Base-by-base conservation (phyloP, 2,888 invertebrate species). In the Hirtodrosophila confusa region DNA sequence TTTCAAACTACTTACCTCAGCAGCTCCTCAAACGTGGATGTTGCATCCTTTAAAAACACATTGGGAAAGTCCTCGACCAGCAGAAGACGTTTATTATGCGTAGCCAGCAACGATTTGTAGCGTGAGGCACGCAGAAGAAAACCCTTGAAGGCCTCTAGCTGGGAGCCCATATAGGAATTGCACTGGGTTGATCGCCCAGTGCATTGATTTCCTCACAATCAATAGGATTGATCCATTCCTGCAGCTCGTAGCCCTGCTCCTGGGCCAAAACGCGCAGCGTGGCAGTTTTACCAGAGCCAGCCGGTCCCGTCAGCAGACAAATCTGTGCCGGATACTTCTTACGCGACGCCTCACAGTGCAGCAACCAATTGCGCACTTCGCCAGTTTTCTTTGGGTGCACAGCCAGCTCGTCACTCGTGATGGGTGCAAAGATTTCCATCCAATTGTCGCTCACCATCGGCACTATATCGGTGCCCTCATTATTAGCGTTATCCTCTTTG, bases 31-130 rank as follows among this genome's bases (percentile, higher is more conserved):
- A 97, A 95, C 80, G 94, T 93, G 50, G 93, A 93, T 57, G 93
- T 90, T 17, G 95, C 93, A 80, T 95, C 94, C 80, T 93, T 93
- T 29, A 95, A 88, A 83, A 96, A 94, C 7, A 93, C 93, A 91
- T 97, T 96, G 9, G 97, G 97, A 90, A 96, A 95, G 89, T 97
- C 97, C 91, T 96, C 96, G 1, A 96, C 94, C 1, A 96, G 88
- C 23, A 95, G 92, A 4, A 96, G 75, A 74, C 94, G 94, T 71
- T 93, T 92, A 48, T 93, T 92, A 0, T 62, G 67, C 0, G 58
- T 10, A 2, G 67, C 44, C 36, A 84, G 47, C 54, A 84, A 27
- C 0, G 92, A 92, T 58, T 93, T 93, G 88, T 96, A 98, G 78
- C 96, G 95, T 6, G 96, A 95, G 50, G 96, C 95, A 82, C 95